These are phyloP conservation scores for Pimephales promelas DNA, from an alignment of 2,113 vertebrate species.

Conservation along the genomic window DNA sequence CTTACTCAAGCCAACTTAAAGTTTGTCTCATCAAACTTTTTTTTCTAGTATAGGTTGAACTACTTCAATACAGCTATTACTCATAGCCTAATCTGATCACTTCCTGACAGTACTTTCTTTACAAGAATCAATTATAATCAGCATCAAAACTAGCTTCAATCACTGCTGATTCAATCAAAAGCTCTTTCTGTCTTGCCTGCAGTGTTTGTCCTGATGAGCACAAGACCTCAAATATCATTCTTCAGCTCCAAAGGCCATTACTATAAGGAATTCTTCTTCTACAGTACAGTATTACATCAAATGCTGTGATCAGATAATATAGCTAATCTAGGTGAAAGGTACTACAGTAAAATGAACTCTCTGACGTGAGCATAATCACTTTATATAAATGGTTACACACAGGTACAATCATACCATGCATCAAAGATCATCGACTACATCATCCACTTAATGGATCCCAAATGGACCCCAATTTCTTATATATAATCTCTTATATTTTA, in stretches of 20 bases:
- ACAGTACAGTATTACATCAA: not conserved
- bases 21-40: no score
- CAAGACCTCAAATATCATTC: not conserved
- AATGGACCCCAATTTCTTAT: not conserved
- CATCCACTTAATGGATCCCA: not conserved
- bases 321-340: conserved; percentile 22
- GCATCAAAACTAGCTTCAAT: not conserved
- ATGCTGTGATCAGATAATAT: not conserved
- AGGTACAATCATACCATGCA: not conserved
- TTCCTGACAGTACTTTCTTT: not conserved
- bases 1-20: no score
- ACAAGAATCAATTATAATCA: not conserved
- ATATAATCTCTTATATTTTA: no score
- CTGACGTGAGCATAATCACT: not conserved
- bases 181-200: not conserved
- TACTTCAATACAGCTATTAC: not conserved
- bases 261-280: not conserved
- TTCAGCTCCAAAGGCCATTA: not conserved
- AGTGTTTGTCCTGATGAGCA: not conserved
- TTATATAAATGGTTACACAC: not conserved
- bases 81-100: not conserved
- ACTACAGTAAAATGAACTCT: not conserved
- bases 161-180: conserved; percentile 39
- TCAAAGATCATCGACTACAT: conserved; percentile 44
- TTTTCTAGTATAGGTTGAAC: no score